Evolutionary conservation across 2,113 vertebrate genomes (phyloP).

Genomic region (Chionodraco myersi): DNA sequence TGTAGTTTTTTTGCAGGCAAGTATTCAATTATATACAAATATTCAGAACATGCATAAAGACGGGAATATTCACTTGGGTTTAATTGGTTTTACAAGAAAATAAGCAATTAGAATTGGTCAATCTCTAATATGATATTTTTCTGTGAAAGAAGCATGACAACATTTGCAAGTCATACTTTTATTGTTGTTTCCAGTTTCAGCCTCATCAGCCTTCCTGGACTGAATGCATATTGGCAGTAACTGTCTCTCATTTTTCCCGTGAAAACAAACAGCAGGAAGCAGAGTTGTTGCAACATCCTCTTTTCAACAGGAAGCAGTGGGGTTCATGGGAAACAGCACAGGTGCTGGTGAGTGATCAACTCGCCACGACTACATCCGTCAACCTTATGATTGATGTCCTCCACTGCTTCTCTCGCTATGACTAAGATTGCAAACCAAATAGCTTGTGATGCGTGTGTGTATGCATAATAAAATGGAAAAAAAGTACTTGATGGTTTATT

Average conservation of each 20-base stretch:
- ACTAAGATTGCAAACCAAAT: conserved; percentile 10
- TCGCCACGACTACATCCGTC: conserved; percentile 24
- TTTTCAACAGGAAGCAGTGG: conserved; percentile 11
- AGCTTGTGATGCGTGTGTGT: not conserved
- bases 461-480: not conserved
- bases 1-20: too few relatives aligned
- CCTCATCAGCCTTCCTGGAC: not conserved
- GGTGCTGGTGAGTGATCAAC: conserved; percentile 28
- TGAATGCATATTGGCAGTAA: conserved; percentile 1
- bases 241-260: not conserved
- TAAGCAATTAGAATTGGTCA: too few relatives aligned
- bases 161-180: too few relatives aligned
- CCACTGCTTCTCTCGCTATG: not conserved
- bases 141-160: too few relatives aligned
- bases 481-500: not conserved
- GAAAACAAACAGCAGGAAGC: conserved; percentile 24
- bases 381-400: conserved; percentile 32
- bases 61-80: too few relatives aligned
- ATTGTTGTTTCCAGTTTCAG: not conserved
- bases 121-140: too few relatives aligned
- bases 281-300: not conserved
- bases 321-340: conserved; percentile 25
- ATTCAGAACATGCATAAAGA: too few relatives aligned
- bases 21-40: too few relatives aligned
- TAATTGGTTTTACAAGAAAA: too few relatives aligned